These are phyloP conservation scores for Colossoma macropomum DNA, from an alignment of 2,113 vertebrate genomes.

Conservation along the genomic window DNA sequence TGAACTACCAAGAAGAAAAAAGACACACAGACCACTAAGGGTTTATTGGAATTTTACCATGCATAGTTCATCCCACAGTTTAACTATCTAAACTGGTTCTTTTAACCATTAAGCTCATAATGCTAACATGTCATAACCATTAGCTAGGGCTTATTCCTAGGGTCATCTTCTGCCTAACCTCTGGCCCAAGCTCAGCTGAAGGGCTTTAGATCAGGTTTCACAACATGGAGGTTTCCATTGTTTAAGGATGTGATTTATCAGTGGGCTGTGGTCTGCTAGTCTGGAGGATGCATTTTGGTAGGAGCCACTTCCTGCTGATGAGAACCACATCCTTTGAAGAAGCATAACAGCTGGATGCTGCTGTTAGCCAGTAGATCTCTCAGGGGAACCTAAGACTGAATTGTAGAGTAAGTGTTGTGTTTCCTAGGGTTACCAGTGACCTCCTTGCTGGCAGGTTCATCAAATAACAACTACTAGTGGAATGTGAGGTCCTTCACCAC, in stretches of 20 bases:
- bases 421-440: background rate
- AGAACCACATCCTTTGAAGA: conserved; percentile 53
- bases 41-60: background rate
- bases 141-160: background rate
- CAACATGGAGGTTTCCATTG: conserved; percentile 45
- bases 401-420: background rate
- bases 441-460: background rate
- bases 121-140: background rate
- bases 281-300: conserved; percentile 42
- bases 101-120: background rate
- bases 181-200: conserved; percentile 13
- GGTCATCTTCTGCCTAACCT: conserved; percentile 10
- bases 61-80: background rate
- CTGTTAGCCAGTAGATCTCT: background rate
- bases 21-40: background rate
- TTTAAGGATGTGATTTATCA: conserved; percentile 64
- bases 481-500: background rate
- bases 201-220: conserved; percentile 9
- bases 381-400: conserved; percentile 3
- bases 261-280: conserved; percentile 54
- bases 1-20: background rate
- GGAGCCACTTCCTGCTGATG: conserved; percentile 71
- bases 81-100: background rate
- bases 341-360: conserved; percentile 40
- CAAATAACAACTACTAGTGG: conserved; percentile 5